Evolutionary conservation across 2,113 vertebrate genomes (phyloP), one percentile per base, ranked within the genome.

Genomic region (Carettochelys insculpta): DNA sequence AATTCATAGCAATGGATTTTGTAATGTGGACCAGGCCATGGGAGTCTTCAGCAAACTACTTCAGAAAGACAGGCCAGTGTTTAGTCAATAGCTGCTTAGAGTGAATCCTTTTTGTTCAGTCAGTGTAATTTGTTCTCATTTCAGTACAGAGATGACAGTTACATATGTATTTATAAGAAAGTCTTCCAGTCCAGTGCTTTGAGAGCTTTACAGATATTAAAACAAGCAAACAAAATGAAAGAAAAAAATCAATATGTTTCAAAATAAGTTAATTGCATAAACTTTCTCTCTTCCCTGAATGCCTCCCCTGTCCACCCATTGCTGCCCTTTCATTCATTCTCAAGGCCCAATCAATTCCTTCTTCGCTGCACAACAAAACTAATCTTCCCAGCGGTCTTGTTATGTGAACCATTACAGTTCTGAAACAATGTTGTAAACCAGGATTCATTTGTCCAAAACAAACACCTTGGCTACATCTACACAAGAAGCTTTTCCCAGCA

Each of bases 391-490:
- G 54, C 48, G 24, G 27, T 54, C 92, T 96, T 89, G 94, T 89
- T 52, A 76, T 92, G 48, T 65, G 71, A 77, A 1, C 92, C 82
- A 85, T 52, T 41, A 34, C 68, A 93, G 90, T 65, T 93, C 61
- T 82, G 52, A 87, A 89, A 41, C 22, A 78, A 27, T 54, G 51
- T 73, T 90, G 92, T 76, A 71, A 94, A 73, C 13, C 0, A 4
- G 25, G 38, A 47, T 90, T 58, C 83, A 51, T 89, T 94, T 78
- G 81, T 93, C 43, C 90, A 90, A 95, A 89, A 90, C 83, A 58
- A 13, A 16, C 25, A 50, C 7, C 80, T 92, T 79, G 71, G 86
- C 29, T n/a, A n/a, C n/a, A n/a, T n/a, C n/a, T n/a, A n/a, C n/a
- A n/a, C n/a, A n/a, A n/a, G n/a, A n/a, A n/a, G n/a, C n/a, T n/a